Conservation (phyloP, 2,797 vertebrate genomes). For the Microtus obscurus region DNA sequence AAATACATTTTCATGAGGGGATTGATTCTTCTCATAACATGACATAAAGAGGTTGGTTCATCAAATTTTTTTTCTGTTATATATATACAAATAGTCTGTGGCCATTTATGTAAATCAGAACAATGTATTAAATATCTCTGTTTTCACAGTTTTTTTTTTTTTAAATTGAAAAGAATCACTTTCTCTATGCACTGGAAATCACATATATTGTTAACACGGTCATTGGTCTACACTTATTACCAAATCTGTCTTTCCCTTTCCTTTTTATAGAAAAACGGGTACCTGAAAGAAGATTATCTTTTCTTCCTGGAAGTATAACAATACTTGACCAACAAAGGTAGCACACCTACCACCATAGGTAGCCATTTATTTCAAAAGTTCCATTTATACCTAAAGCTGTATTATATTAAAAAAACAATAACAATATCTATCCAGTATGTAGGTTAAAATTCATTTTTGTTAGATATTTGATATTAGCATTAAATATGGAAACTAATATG, state of each 20-base stretch:
- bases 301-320: slow-evolving; percentile 15
- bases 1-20: not conserved
- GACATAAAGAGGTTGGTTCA: not conserved
- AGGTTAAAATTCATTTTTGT: not conserved
- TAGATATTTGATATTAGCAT: not conserved
- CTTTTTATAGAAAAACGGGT: slow-evolving; percentile 43
- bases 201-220: not conserved
- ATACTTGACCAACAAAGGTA: not conserved
- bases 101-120: not conserved
- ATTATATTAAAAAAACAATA: not conserved
- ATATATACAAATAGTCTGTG: not conserved
- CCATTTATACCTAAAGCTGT: not conserved
- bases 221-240: not conserved
- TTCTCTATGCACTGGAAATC: not conserved
- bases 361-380: slow-evolving; percentile 39
- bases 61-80: not conserved
- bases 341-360: not conserved
- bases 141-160: not conserved
- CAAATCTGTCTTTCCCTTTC: slow-evolving; percentile 38
- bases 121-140: not conserved
- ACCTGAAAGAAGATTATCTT: slow-evolving; percentile 29
- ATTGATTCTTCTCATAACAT: not conserved
- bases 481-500: not conserved
- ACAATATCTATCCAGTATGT: not conserved
- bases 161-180: not conserved